A percentile compares a stretch with the other conserved stretches of the same genome.
Evolutionary conservation across 1,140 invertebrate species (phyloP).

Genomic region (Neocloeon triangulifer): DNA sequence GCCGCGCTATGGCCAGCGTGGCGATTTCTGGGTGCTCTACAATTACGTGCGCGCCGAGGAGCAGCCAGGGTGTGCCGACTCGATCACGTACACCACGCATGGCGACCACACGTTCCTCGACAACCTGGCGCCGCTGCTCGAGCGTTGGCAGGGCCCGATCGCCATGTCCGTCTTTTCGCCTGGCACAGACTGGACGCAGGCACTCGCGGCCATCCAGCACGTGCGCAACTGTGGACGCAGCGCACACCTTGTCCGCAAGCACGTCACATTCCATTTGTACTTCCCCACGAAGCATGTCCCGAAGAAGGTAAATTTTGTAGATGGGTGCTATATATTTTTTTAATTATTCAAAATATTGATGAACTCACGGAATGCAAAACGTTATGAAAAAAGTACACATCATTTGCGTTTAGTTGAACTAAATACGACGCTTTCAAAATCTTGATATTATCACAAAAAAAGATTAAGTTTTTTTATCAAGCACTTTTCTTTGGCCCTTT

Average conservation of each 20-base stretch:
- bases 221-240: constrained; percentile 34
- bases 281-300: constrained; percentile 69
- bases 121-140: constrained; percentile 60
- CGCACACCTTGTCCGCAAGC: constrained; percentile 38
- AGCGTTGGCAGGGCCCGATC: constrained; percentile 43
- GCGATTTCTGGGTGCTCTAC: constrained; percentile 75
- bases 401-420: too few relatives aligned
- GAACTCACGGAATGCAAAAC: too few relatives aligned
- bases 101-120: constrained; percentile 78
- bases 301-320: constrained; percentile 39
- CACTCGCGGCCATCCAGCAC: constrained; percentile 40
- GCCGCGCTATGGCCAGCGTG: constrained; percentile 44
- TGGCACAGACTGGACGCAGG: constrained; percentile 37
- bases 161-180: constrained; percentile 56
- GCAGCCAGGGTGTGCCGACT: constrained; percentile 45
- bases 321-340: too few relatives aligned
- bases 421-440: too few relatives aligned
- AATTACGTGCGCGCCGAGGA: constrained; percentile 50
- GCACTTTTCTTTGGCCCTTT: too few relatives aligned
- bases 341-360: too few relatives aligned
- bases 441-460: too few relatives aligned
- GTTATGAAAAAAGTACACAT: too few relatives aligned
- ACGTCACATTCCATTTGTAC: constrained; percentile 67
- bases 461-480: too few relatives aligned
- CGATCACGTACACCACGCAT: constrained; percentile 78